A percentile compares a stretch with the other conserved stretches of the same genome.
These are phyloP conservation scores for Hormiphora californensis DNA, from an alignment of 37 sponge, comb jelly and placozoan species.

Conservation along the genomic window DNA sequence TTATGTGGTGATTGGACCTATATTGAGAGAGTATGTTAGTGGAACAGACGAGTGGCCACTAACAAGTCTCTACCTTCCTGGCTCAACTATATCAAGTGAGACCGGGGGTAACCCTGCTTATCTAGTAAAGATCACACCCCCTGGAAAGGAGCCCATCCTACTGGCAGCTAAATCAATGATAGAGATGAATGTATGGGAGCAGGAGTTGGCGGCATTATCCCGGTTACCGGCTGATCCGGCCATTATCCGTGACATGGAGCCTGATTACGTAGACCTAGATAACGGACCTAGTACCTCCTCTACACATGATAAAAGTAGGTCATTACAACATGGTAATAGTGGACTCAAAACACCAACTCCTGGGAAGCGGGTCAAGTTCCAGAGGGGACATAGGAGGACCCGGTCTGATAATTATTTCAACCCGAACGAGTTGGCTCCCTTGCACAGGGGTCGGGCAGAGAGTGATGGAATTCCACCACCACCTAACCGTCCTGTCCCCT, in stretches of 20 bases:
- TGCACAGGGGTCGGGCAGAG: too few relatives aligned
- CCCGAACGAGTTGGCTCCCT: neutral
- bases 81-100: constrained; percentile 8
- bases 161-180: constrained; percentile 36
- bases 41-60: constrained; percentile 48
- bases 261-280: constrained; percentile 9
- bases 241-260: constrained; percentile 43
- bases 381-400: neutral
- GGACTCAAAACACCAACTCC: neutral
- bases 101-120: neutral
- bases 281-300: neutral
- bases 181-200: constrained; percentile 42
- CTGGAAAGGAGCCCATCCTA: neutral
- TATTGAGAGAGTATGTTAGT: constrained; percentile 20
- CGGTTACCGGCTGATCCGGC: neutral
- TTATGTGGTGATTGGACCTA: constrained; percentile 29
- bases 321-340: neutral
- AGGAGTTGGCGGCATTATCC: constrained; percentile 27
- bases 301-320: neutral
- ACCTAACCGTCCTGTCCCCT: too few relatives aligned
- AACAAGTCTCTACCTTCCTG: constrained; percentile 2
- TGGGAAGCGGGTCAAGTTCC: neutral
- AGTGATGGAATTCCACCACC: too few relatives aligned
- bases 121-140: neutral
- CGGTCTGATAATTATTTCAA: constrained; percentile 4